Percentiles rank a stretch among this genome's conserved stretches.
These are phyloP conservation scores for Dendrocincla tyrannina DNA, from an alignment of 2,797 vertebrate genomes.

Conservation along the genomic window DNA sequence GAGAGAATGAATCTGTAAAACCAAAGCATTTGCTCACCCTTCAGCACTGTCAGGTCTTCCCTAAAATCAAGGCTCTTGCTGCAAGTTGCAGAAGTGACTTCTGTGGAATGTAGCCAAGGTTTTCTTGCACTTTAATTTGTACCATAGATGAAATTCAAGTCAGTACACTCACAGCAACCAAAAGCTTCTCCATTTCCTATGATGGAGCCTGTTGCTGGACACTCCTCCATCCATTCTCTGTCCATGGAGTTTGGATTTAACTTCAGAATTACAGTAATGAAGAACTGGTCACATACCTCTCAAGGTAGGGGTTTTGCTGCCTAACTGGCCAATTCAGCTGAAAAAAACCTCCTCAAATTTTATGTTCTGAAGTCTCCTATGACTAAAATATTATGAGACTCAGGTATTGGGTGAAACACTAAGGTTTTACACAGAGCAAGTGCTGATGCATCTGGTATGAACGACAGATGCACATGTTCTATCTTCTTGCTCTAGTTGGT, in stretches of 20 bases:
- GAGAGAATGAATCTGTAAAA: background rate
- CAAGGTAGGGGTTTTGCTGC: background rate
- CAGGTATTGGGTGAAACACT: background rate
- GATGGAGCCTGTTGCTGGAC: fast-evolving
- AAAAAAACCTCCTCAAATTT: background rate
- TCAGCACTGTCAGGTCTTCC: background rate
- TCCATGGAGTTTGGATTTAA: background rate
- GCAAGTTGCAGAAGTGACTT: background rate
- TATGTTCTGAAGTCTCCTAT: background rate
- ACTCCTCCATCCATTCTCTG: background rate
- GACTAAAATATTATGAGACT: background rate
- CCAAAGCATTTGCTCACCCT: background rate
- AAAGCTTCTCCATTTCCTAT: background rate
- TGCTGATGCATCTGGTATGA: background rate
- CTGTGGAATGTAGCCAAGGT: background rate
- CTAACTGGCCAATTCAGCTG: background rate
- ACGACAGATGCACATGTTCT: background rate
- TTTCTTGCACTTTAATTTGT: background rate
- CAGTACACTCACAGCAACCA: background rate
- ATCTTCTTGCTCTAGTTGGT: background rate
- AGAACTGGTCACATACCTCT: background rate
- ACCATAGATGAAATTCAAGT: background rate
- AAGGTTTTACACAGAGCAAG: background rate
- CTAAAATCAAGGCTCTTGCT: background rate
- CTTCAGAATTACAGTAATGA: background rate